Evolutionary conservation across 2,797 vertebrate genomes (phyloP), one percentile per base, ranked within the genome.

Genomic region (Aulostomus chinensis): DNA sequence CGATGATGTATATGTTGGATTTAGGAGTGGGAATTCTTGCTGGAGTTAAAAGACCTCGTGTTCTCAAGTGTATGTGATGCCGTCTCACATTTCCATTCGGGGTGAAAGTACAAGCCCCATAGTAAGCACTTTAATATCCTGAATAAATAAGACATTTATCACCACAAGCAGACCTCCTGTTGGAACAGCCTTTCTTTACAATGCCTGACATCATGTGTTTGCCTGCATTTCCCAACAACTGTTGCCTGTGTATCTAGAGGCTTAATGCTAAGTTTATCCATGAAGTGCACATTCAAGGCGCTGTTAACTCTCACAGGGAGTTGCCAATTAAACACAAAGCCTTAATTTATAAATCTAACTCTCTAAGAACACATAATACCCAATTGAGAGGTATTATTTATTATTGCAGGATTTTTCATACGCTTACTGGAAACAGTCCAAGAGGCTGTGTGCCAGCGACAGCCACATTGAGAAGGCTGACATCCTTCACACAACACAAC

Each of bases 121-220:
- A 43, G 48, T 58, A 71, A 64, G 55, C 41, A 47, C 43, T 73
- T 73, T 80, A 72, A 79, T 69, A 78, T 79, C 68, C 50, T 13
- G 41, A 61, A 80, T 79, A 80, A 84, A 84, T 69, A 73, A 65
- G 41, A 69, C 67, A 81, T 73, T 71, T 74, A 88, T 90, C 79
- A 12, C 46, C 78, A 62, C 75, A 68, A 76, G 72, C 80, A 75
- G 78, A 75, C 73, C 80, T 86, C 76, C 77, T 86, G 53, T 82
- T 84, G 40, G 80, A 87, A 76, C 78, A 80, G 67, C 64, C 71
- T 84, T 65, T 65, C 52, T 87, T 76, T 72, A 63, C 73, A 77
- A 64, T 77, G 68, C 40, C 78, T 88, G 85, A 88, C 82, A 86
- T 90, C 62, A 85, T 84, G 81, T 87, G 22, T 91, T 92, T 90